Conservation (phyloP, 2,797 vertebrate species). For the Ammospiza maritima region DNA sequence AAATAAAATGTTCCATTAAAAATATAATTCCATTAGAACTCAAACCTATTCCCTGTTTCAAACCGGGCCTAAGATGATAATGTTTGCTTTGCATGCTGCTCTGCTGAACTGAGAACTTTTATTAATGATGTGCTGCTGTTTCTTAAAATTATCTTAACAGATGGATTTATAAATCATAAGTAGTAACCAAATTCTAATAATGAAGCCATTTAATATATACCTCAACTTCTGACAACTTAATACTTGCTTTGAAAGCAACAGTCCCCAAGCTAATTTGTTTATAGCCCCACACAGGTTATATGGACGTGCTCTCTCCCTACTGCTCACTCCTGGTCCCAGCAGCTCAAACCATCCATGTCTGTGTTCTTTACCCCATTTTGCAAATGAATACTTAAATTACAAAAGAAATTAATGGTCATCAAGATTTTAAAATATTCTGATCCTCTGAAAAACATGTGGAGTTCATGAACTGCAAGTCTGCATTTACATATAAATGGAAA, state of each 20-base stretch:
- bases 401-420: conserved; percentile 54
- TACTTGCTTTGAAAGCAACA: conserved; percentile 72
- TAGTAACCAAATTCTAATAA: conserved; percentile 72
- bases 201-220: conserved; percentile 66
- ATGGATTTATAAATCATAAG: conserved; percentile 70
- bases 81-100: conserved; percentile 39
- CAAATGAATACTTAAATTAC: not conserved
- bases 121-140: conserved; percentile 58
- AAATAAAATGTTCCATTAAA: conserved; percentile 57
- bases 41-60: conserved; percentile 26
- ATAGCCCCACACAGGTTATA: conserved; percentile 36
- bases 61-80: not conserved
- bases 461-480: not conserved
- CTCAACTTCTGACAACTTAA: conserved; percentile 66
- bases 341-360: not conserved
- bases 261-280: conserved; percentile 72
- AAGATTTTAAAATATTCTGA: conserved; percentile 25
- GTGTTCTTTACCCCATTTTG: conserved; percentile 4
- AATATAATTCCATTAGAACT: conserved; percentile 39
- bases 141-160: conserved; percentile 67
- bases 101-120: conserved; percentile 65
- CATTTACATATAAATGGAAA: conserved; percentile 68
- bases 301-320: not conserved
- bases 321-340: not conserved
- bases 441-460: not conserved